These are phyloP conservation scores for Drosophila phalerata DNA, from an alignment of 2,888 invertebrate species.

Conservation along the genomic window DNA sequence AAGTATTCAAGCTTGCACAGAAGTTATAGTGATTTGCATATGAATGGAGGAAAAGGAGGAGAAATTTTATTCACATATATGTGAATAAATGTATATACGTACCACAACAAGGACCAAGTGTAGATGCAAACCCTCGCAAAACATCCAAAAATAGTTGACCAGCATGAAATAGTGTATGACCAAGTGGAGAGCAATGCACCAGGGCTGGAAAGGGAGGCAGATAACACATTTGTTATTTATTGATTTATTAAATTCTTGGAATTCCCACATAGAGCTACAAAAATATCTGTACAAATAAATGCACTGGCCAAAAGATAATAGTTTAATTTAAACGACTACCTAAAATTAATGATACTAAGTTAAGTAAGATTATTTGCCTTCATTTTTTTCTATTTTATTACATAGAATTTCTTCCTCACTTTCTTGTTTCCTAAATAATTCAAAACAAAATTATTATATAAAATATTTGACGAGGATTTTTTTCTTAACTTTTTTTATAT, in stretches of 20 bases:
- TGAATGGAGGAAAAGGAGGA: constrained; percentile 15
- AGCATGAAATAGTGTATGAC: constrained; percentile 90
- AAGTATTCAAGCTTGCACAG: constrained; percentile 50
- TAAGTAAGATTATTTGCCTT: too few species aligned
- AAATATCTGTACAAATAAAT: too few species aligned
- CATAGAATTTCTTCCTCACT: too few species aligned
- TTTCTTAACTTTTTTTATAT: too few species aligned
- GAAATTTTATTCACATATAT: background rate
- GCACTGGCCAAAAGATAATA: too few species aligned
- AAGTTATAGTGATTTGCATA: constrained; percentile 55
- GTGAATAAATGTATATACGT: constrained; percentile 68
- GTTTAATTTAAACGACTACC: too few species aligned
- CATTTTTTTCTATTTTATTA: too few species aligned
- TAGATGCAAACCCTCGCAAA: constrained; percentile 91
- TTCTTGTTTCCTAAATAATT: too few species aligned
- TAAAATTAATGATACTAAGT: too few species aligned
- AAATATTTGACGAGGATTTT: too few species aligned
- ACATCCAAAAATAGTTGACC: constrained; percentile 94
- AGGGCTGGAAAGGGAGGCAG: constrained; percentile 84
- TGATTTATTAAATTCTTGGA: background rate
- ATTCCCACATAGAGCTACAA: background rate
- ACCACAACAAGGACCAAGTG: constrained; percentile 91
- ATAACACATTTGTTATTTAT: background rate
- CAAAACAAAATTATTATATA: too few species aligned
- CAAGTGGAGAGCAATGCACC: constrained; percentile 90